Evolutionary conservation across 2,113 vertebrate species (phyloP), one percentile per base, ranked within the genome.

Genomic region (Empidonax traillii): DNA sequence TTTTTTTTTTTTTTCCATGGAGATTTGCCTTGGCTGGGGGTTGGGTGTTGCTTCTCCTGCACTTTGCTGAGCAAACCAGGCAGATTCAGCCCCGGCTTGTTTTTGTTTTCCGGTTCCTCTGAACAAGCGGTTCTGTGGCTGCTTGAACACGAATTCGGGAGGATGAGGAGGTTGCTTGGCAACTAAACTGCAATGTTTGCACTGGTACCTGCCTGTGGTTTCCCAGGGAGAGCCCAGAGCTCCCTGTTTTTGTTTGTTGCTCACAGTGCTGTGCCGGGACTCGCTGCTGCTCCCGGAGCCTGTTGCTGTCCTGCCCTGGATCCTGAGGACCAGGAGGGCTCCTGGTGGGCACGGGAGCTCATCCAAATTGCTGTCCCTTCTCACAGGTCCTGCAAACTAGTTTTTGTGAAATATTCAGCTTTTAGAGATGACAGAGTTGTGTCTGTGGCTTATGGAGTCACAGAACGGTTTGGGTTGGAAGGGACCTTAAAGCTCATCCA

Each of bases 161-260:
- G 79, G 85, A 77, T 79, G 10, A 87, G 85, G 28, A 35, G 30
- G 94, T 96, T 96, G 95, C 95, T 84, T 95, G 93, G 95, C 93
- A 97, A 96, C 95, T 75, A 11, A 91, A 67, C 27, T 30, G 83
- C 59, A 24, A 21, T 65, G 61, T 88, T 93, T 90, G 90, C 47
- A 2, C 51, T 9, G 65, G 43, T 47, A 72, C 79, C 79, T 73
- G 81, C 3, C 2, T 66, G 53, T 35, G 59, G 8, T 20, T 78
- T 30, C 77, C 52, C 0, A 1, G 37, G 69, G 28, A 71, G n/a
- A 17, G 46, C 7, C n/a, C 14, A 17, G 53, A 41, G 15, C 0
- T 28, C 76, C 61, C 61, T 55, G 10, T 0, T 49, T 27, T 14
- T 28, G 4, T 63, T 58, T 63, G 20, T 27, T 9, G 35, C 37